Evolutionary conservation across 1,140 invertebrate genomes (phyloP).

Genomic region (Euura lappo): DNA sequence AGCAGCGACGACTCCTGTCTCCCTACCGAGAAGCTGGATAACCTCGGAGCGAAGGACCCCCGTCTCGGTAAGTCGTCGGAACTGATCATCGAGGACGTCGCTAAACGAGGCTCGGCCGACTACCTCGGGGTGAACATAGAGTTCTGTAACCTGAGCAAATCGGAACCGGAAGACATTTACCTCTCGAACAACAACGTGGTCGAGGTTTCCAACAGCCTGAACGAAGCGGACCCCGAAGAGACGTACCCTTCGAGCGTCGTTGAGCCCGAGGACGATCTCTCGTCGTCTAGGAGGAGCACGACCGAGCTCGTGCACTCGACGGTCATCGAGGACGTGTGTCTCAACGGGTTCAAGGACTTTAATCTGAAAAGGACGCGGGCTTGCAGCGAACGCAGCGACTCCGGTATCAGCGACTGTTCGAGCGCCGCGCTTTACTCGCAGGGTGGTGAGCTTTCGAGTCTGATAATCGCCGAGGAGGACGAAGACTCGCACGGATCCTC

Average conservation of each 20-base stretch:
- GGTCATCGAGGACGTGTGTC: background rate
- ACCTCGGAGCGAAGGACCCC: slow-evolving; percentile 1
- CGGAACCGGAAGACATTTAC: slow-evolving; percentile 18
- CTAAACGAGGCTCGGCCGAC: background rate
- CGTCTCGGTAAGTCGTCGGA: slow-evolving; percentile 13
- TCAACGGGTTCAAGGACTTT: slow-evolving; percentile 1
- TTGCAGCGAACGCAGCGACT: slow-evolving; percentile 66
- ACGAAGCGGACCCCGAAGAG: slow-evolving; percentile 3
- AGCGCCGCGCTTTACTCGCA: slow-evolving; percentile 25
- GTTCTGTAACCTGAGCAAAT: slow-evolving; percentile 15
- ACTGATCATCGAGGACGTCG: slow-evolving; percentile 6
- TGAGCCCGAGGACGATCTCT: slow-evolving; percentile 13
- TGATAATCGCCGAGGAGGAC: slow-evolving; percentile 8
- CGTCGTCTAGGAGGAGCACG: background rate
- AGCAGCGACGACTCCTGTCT: slow-evolving; percentile 34
- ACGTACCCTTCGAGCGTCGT: slow-evolving; percentile 13
- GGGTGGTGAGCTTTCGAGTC: slow-evolving; percentile 7
- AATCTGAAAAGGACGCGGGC: slow-evolving; percentile 19
- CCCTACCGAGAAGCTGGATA: background rate
- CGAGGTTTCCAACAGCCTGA: background rate
- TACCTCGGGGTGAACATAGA: slow-evolving; percentile 12
- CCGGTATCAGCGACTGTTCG: slow-evolving; percentile 68
- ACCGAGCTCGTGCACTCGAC: background rate
- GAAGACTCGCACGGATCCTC: background rate
- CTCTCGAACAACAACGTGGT: slow-evolving; percentile 13